Base-by-base conservation (phyloP, 2,888 invertebrate genomes). In the Strigamia crassipes region DNA sequence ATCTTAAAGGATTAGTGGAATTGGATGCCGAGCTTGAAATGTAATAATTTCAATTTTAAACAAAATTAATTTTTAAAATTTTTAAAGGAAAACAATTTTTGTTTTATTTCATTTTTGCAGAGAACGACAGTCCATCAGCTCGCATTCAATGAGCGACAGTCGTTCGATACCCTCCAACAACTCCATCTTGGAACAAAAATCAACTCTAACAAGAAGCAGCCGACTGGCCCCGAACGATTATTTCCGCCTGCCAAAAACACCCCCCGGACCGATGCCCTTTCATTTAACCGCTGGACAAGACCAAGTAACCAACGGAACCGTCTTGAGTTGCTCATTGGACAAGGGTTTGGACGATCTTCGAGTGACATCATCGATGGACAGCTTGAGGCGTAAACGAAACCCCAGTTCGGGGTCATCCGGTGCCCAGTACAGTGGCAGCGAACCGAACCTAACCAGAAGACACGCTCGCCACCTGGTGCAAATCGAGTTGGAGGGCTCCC, bases 1-100 rank as follows among this genome's bases (percentile, higher is more conserved):
- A 96, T 87, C 89, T 96, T 10, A 90, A 91, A 84, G 89, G 90
- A 34, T 87, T 94, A 80, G 88, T 92, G 73, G 90, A 90, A 84
- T 86, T 89, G 9, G 84, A 84, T 6, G 27, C 77, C 15, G 78
- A 41, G 38, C 66, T 34, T 15, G 79, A 21, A 42, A 18, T 73
- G 82, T 82, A 83, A 81, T 13, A 73, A 27, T 2, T 27, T 27
- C 1, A 1, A 27, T 3, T 27, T 27, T n/a, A n/a, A 15, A 27
- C 27, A 3, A 2, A 27, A 27, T 27, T 27, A 27, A 27, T 27
- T 27, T 27, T 27, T 27, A 2, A 46, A 46, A 9, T 18, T 18
- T 18, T 56, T 21, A 18, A 56, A 56, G 15, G 4, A 79, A 34
- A 41, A 41, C 8, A 34, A 18, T 41, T n/a, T 13, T 38, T 5